Evolutionary conservation across 2,113 vertebrate genomes (phyloP), one percentile per base, ranked within the genome.

Genomic region (Polypterus senegalus): DNA sequence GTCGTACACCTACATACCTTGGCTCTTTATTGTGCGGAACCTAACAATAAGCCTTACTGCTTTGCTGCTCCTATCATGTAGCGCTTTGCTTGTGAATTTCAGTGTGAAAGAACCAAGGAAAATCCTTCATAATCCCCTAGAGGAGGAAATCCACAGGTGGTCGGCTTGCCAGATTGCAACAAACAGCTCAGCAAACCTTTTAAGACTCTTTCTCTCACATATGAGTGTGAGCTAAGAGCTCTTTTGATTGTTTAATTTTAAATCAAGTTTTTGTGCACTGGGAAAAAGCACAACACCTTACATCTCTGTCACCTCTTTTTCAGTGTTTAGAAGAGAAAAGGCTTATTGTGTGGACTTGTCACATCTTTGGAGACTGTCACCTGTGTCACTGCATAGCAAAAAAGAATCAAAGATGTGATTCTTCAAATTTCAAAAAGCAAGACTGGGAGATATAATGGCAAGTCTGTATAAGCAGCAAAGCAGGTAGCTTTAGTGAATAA

Each of bases 51-150:
- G 4, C 9, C 52, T 9, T 11, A 46, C 46, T 54, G 7, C 51
- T 62, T 46, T 7, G 1, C 45, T 62, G 51, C 51, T 54, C 49
- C 47, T 44, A 62, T 47, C 9, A 54, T 46, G 44, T 54, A 7
- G 52, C 9, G 11, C 54, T 62, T 62, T 54, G 51, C 45, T 58
- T 58, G 4, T 58, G 56, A 45, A 45, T 45, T 58, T 58, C 56
- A 58, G 1, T 6, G 51, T 52, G 56, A 2, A 58, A 58, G 56
- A 6, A 58, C 56, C 6, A 9, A 4, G 56, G 27, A 3, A 58
- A 58, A 58, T 52, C 3, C 56, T 45, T 45, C 5, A 27, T 45
- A 58, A 43, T 58, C 43, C 5, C 46, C 51, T 52, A 52, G 51
- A 52, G 10, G 10, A 52, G 27, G 3, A 52, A 52, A 52, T 52